Percentiles rank a stretch among this genome's conserved stretches.
Conservation (phyloP, 1,140 invertebrate genomes). For the Apis dorsata region DNA sequence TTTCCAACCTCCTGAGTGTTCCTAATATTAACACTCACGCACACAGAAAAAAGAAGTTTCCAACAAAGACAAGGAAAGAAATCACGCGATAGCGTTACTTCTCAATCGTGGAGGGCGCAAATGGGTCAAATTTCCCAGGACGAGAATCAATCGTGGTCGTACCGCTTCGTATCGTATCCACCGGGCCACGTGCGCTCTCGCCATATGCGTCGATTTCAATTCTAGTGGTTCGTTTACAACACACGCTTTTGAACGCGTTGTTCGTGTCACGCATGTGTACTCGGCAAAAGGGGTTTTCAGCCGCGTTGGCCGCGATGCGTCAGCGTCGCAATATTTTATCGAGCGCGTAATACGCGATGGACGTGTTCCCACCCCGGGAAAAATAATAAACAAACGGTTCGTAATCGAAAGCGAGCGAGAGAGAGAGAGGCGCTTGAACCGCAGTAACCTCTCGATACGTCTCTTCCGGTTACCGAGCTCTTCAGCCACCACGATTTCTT, state of each 20-base stretch:
- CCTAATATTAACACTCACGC: too few relatives aligned
- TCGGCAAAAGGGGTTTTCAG: neutral
- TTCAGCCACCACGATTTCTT: neutral
- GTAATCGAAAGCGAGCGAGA: slow-evolving; percentile 24
- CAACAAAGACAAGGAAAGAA: too few relatives aligned
- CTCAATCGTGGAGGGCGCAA: neutral
- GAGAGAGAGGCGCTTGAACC: slow-evolving; percentile 16
- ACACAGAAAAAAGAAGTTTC: too few relatives aligned
- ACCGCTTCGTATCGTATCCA: neutral
- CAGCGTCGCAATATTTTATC: slow-evolving; percentile 34
- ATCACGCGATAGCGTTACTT: neutral
- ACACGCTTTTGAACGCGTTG: slow-evolving; percentile 8
- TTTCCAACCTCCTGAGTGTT: too few relatives aligned
- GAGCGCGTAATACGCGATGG: neutral
- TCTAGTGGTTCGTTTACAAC: slow-evolving; percentile 53
- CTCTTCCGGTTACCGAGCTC: slow-evolving; percentile 11
- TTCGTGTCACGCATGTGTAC: neutral
- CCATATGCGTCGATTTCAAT: slow-evolving; percentile 47
- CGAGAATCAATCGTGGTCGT: slow-evolving; percentile 25
- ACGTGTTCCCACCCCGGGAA: neutral
- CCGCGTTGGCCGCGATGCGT: slow-evolving; percentile 5
- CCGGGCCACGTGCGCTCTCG: slow-evolving; percentile 32
- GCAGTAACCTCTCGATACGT: slow-evolving; percentile 16
- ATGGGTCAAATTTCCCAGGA: neutral
- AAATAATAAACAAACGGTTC: slow-evolving; percentile 10